Conservation (phyloP, 2,888 invertebrate genomes). For the Hypselothyrea guttata region DNA sequence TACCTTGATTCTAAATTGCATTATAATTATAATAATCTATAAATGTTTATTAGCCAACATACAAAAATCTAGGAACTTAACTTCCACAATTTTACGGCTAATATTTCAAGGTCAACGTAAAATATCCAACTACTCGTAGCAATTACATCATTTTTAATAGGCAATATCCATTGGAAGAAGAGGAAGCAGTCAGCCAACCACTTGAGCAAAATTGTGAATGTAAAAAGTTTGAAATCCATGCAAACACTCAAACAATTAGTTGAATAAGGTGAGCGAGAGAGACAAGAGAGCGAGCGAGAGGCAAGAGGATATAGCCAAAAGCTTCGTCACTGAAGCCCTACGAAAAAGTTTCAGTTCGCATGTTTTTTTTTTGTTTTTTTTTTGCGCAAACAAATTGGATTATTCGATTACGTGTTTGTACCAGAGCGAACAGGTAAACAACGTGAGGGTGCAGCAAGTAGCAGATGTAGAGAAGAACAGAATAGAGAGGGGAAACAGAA, state of each 20-base stretch:
- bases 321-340: constrained; percentile 62
- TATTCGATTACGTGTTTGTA: constrained; percentile 74
- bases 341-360: constrained; percentile 63
- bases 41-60: too few species aligned
- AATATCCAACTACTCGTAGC: constrained; percentile 21
- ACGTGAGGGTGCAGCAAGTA: constrained; percentile 8
- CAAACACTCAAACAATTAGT: constrained; percentile 65
- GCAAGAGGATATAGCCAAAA: constrained; percentile 4
- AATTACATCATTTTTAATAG: constrained; percentile 56
- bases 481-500: constrained; percentile 1
- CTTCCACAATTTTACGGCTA: too few species aligned
- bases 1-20: too few species aligned
- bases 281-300: constrained; percentile 1
- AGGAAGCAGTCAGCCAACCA: constrained; percentile 13
- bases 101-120: neutral
- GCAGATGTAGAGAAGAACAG: constrained; percentile 2
- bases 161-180: constrained; percentile 36
- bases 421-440: constrained; percentile 42
- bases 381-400: constrained; percentile 76
- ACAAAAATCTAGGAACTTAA: too few species aligned
- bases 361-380: constrained; percentile 22
- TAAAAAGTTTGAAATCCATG: constrained; percentile 33
- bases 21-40: too few species aligned
- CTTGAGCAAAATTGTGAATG: constrained; percentile 42
- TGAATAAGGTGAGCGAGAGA: constrained; percentile 9